A percentile compares a stretch with the other conserved stretches of the same genome.
Evolutionary conservation across 2,888 invertebrate genomes (phyloP).

Genomic region (Argyresthia goedartella): DNA sequence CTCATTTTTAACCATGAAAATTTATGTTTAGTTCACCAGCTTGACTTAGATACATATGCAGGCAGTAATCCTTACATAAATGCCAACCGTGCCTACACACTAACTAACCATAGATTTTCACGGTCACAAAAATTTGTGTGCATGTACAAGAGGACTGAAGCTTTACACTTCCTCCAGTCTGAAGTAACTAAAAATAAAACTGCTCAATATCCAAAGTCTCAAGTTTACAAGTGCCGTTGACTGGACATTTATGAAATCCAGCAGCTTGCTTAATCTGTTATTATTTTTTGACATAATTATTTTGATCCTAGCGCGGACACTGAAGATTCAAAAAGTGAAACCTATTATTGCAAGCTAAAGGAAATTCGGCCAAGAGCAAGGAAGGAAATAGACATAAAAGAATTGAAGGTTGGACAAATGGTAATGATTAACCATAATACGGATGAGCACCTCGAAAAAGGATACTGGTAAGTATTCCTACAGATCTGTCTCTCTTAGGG

Average conservation of each 20-base stretch:
- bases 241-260: background rate
- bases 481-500: too few relatives aligned
- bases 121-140: too few relatives aligned
- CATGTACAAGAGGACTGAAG: too few relatives aligned
- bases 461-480: constrained; percentile 73
- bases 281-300: constrained; percentile 1
- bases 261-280: background rate
- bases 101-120: too few relatives aligned
- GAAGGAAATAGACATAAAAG: constrained; percentile 54
- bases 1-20: too few relatives aligned
- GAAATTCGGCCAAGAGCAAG: constrained; percentile 79
- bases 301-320: constrained; percentile 26
- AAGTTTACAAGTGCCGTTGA: background rate
- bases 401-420: constrained; percentile 70
- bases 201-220: too few relatives aligned
- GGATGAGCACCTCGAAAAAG: constrained; percentile 75
- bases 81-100: too few relatives aligned
- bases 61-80: too few relatives aligned
- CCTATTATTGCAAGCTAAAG: constrained; percentile 44
- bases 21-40: too few relatives aligned
- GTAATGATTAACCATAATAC: constrained; percentile 83
- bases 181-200: too few relatives aligned
- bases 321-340: constrained; percentile 38
- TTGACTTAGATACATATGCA: too few relatives aligned
- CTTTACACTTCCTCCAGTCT: too few relatives aligned